Evolutionary conservation across 2,797 vertebrate genomes (phyloP).

Genomic region (Pangasius krempfi): DNA sequence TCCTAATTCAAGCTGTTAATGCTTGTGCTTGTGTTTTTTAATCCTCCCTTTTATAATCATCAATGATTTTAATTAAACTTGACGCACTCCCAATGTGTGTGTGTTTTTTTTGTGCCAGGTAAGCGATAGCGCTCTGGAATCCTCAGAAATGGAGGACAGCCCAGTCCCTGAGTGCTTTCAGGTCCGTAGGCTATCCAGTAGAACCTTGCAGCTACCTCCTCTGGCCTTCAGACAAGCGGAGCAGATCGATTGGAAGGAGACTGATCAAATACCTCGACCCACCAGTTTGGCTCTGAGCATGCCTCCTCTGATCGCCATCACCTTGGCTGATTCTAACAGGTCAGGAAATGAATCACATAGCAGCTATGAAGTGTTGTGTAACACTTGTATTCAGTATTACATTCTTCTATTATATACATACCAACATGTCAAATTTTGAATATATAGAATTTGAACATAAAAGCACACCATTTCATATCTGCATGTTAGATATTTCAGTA

Average conservation of each 20-base stretch:
- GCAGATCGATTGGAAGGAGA: slow-evolving; percentile 79
- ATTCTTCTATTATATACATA: background rate
- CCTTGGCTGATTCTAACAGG: slow-evolving; percentile 79
- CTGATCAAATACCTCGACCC: slow-evolving; percentile 70
- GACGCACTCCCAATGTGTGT: background rate
- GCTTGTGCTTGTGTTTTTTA: slow-evolving; percentile 4
- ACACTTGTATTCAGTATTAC: background rate
- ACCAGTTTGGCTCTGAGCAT: slow-evolving; percentile 76
- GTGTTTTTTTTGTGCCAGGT: slow-evolving; percentile 44
- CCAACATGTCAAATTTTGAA: background rate
- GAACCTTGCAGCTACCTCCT: slow-evolving; percentile 80
- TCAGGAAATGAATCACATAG: slow-evolving; percentile 48
- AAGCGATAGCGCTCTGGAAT: slow-evolving; percentile 23
- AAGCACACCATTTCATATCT: background rate
- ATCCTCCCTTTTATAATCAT: background rate
- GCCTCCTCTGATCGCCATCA: slow-evolving; percentile 82
- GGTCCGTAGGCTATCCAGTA: slow-evolving; percentile 77
- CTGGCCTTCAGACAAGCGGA: slow-evolving; percentile 82
- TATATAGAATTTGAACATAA: background rate
- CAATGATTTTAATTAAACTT: background rate
- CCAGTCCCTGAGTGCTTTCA: slow-evolving; percentile 71
- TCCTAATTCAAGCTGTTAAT: background rate
- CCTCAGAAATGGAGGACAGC: slow-evolving; percentile 17
- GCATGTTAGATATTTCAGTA: background rate
- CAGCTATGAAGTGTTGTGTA: background rate